Evolutionary conservation across 2,113 vertebrate species (phyloP).

Genomic region (Ardeotis arabs): DNA sequence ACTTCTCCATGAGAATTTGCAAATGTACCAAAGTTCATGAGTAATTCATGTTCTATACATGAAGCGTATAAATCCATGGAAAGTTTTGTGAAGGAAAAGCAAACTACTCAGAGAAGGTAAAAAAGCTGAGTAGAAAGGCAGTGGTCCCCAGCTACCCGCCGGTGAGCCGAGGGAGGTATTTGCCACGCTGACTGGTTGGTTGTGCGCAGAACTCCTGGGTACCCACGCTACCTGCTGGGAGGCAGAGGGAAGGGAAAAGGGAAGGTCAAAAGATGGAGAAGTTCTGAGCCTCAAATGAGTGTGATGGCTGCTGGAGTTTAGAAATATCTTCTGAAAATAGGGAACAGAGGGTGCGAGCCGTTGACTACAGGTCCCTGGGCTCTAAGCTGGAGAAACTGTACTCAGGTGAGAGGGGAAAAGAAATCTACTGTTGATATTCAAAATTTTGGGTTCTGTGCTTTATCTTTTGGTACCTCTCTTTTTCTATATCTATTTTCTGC

Average conservation of each 20-base stretch:
- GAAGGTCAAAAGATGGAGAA: background rate
- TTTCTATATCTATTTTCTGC: background rate
- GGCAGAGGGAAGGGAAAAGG: background rate
- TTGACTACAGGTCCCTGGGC: background rate
- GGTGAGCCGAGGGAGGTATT: background rate
- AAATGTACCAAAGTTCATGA: background rate
- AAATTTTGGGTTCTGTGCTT: background rate
- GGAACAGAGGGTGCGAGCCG: background rate
- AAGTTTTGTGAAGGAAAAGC: background rate
- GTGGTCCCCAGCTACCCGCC: rapidly evolving
- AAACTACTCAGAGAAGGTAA: background rate
- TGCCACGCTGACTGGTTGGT: background rate
- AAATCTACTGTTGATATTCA: background rate
- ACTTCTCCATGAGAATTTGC: background rate
- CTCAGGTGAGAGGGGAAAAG: background rate
- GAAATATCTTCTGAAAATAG: background rate
- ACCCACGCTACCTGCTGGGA: background rate
- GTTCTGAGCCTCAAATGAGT: background rate
- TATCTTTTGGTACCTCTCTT: background rate
- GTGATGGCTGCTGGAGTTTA: background rate
- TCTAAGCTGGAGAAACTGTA: background rate
- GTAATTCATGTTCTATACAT: background rate
- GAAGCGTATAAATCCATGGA: background rate
- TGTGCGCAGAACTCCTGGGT: background rate
- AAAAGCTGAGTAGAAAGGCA: background rate